These are phyloP conservation scores for Campaea margaritaria DNA, from an alignment of 2,888 invertebrate species.

Conservation along the genomic window DNA sequence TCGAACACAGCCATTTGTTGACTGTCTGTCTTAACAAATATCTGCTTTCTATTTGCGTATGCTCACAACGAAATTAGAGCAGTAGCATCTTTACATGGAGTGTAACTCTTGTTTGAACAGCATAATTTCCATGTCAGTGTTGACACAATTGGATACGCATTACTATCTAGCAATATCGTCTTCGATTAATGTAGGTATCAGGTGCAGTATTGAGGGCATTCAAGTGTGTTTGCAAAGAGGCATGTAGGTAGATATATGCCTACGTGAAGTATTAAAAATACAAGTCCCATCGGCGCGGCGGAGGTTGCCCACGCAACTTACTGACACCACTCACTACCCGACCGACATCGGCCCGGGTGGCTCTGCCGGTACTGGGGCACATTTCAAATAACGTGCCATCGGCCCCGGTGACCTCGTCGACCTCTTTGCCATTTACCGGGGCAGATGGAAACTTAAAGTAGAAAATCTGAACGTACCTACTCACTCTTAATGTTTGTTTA, in stretches of 20 bases:
- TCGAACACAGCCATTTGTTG: constrained; percentile 13
- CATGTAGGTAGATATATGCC: not conserved
- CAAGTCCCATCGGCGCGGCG: no score
- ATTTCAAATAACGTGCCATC: no score
- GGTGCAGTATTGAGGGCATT: constrained; percentile 27
- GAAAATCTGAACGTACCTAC: no score
- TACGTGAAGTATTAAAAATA: not conserved
- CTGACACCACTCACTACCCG: no score
- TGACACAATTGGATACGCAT: constrained; percentile 35
- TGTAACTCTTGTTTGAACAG: constrained; percentile 33
- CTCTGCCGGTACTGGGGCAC: no score
- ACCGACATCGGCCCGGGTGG: no score
- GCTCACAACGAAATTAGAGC: constrained; percentile 32
- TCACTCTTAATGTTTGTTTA: no score
- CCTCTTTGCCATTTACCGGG: no score
- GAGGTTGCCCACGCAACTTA: no score
- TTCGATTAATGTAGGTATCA: constrained; percentile 23
- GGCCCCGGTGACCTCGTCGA: no score
- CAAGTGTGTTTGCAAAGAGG: not conserved
- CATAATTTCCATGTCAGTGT: constrained; percentile 33
- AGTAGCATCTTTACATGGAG: constrained; percentile 26
- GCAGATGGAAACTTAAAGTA: no score
- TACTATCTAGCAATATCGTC: constrained; percentile 10
- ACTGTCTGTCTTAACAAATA: constrained; percentile 22
- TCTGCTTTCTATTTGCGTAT: constrained; percentile 38